phyloP scores from a whole-genome alignment of 2,888 invertebrate species.

The Melipona beecheii region DNA sequence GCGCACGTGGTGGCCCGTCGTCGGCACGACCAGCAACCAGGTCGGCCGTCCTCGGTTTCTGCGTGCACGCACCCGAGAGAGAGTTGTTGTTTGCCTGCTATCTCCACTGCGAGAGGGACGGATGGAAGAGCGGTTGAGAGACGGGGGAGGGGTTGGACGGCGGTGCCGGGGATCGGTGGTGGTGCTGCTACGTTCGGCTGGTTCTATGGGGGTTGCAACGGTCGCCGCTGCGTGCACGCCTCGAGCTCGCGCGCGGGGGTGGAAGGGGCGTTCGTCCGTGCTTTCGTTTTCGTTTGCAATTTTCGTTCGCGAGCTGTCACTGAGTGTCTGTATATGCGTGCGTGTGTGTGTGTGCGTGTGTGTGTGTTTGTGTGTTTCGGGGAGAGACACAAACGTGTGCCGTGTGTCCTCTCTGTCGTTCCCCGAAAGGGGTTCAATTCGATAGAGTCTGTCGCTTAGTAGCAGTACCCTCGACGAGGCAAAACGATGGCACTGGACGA shows the following conservation, averaged over 20 bases:
- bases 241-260: neutral
- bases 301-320: neutral
- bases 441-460: neutral
- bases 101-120: neutral
- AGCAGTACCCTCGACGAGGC: neutral
- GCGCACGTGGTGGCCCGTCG: slow-evolving; percentile 62
- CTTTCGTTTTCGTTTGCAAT: slow-evolving; percentile 17
- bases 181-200: neutral
- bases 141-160: neutral
- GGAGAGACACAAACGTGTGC: no score
- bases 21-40: neutral
- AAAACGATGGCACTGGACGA: neutral
- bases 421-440: neutral
- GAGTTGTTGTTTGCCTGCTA: neutral
- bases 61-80: neutral
- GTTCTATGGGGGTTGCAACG: neutral
- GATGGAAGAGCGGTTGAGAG: neutral
- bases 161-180: neutral
- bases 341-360: no score
- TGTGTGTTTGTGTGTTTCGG: no score
- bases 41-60: neutral
- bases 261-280: neutral
- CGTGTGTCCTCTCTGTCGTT: no score
- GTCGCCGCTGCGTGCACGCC: neutral
- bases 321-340: neutral